A percentile compares a stretch with the other conserved stretches of the same genome.
These are phyloP conservation scores for Peromyscus aztecus DNA, from an alignment of 2,797 vertebrate species.

Conservation along the genomic window DNA sequence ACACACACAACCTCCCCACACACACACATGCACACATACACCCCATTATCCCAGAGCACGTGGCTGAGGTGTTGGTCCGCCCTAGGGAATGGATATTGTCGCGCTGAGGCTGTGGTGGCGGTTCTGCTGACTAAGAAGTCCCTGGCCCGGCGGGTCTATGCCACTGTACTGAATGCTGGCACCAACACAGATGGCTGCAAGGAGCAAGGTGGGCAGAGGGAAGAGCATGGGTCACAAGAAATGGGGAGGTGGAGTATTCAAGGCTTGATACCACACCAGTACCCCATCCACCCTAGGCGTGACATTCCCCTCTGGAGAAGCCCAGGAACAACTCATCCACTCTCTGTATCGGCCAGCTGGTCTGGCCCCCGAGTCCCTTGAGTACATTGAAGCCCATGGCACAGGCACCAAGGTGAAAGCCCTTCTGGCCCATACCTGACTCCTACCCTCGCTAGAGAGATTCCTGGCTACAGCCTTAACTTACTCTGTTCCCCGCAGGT, in stretches of 20 bases:
- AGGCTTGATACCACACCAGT: neutral
- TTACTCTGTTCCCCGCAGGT: constrained; percentile 88
- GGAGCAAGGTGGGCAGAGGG: constrained; percentile 93
- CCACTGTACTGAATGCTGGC: constrained; percentile 95
- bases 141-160: constrained; percentile 94
- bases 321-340: constrained; percentile 91
- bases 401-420: constrained; percentile 96
- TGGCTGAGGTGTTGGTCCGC: neutral
- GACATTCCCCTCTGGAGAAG: constrained; percentile 96
- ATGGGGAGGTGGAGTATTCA: neutral
- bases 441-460: rapidly evolving
- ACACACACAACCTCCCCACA: no score
- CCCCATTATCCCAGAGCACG: neutral
- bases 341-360: constrained; percentile 91
- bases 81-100: constrained; percentile 96
- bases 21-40: no score
- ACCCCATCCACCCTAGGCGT: constrained; percentile 89
- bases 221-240: neutral
- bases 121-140: constrained; percentile 94
- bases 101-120: constrained; percentile 94
- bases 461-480: neutral
- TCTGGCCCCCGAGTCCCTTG: constrained; percentile 91
- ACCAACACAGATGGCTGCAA: constrained; percentile 98
- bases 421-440: neutral
- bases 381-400: constrained; percentile 97